phyloP scores from a whole-genome alignment of 1,140 invertebrate genomes.

The Leptinotarsa texana region DNA sequence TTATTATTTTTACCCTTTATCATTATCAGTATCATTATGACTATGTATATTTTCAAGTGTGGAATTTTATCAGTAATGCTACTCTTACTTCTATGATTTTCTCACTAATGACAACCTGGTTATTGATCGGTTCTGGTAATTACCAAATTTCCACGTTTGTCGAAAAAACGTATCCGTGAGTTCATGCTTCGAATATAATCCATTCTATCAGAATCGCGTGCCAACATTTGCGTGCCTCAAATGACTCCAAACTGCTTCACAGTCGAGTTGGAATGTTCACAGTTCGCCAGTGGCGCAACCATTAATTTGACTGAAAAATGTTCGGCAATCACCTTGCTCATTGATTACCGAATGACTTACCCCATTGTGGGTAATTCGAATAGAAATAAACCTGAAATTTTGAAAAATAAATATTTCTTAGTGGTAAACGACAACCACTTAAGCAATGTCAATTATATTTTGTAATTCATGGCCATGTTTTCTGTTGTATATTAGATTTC shows the following conservation, averaged over 20 bases:
- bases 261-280: slow-evolving; percentile 17
- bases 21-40: too few relatives aligned
- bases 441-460: too few relatives aligned
- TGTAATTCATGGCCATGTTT: too few relatives aligned
- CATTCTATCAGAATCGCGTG: slow-evolving; percentile 25
- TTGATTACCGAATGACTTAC: neutral
- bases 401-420: too few relatives aligned
- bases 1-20: too few relatives aligned
- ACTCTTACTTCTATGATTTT: too few relatives aligned
- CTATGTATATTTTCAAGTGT: too few relatives aligned
- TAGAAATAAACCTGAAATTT: too few relatives aligned
- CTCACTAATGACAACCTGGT: neutral
- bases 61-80: too few relatives aligned
- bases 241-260: slow-evolving; percentile 25
- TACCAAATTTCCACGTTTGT: slow-evolving; percentile 4
- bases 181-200: slow-evolving; percentile 26
- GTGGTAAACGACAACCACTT: too few relatives aligned
- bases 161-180: slow-evolving; percentile 17
- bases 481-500: too few relatives aligned
- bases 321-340: neutral
- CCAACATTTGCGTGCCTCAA: slow-evolving; percentile 22
- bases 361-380: too few relatives aligned
- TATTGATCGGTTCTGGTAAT: neutral
- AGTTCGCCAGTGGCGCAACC: slow-evolving; percentile 20
- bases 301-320: slow-evolving; percentile 9